Evolutionary conservation across 1,140 invertebrate genomes (phyloP), one percentile per base, ranked within the genome.

Genomic region (Drosophila nebulosa): DNA sequence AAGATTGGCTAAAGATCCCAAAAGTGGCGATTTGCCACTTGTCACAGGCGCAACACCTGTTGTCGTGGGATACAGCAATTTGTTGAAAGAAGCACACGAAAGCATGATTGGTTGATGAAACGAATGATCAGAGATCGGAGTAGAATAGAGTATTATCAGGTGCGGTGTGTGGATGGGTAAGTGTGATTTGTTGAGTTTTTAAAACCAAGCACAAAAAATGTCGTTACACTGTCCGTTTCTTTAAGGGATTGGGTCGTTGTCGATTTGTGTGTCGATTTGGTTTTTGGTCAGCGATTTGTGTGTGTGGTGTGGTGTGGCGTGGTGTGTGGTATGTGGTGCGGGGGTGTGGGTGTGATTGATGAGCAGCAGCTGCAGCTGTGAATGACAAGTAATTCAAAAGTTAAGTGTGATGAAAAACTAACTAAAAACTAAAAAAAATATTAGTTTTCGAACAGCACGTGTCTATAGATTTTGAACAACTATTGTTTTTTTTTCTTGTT

Each of bases 21-120:
- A 46, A 46, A 46, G 39, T 46, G 18, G 53, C 10, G 73, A 46
- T 36, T 78, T 61, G 18, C 69, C 81, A 60, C 63, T 50, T 52
- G 68, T 36, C 62, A 67, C 53, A 27, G 67, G 66, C 4, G 71
- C 27, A 4, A 89, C 74, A 27, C 79, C 74, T 27, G 79, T 60
- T 9, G 76, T 63, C 51, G 83, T 77, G 5, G 83, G 63, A 52
- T 90, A 91, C 10, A 91, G 69, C 36, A 91, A 59, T 70, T 91
- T 90, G 52, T 90, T 91, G 42, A 90, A 89, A 56, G 84, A 66
- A n/a, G 89, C 78, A 63, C 90, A 90, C 52, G 90, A 90, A 27
- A 90, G 69, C 90, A 90, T 90, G 50, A 69, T 61, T 22, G 27
- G 1, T 24, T 35, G 26, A 1, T 42, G n/a, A n/a, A n/a, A n/a